Evolutionary conservation across 2,797 vertebrate genomes (phyloP).

Genomic region (Gallirallus australis): DNA sequence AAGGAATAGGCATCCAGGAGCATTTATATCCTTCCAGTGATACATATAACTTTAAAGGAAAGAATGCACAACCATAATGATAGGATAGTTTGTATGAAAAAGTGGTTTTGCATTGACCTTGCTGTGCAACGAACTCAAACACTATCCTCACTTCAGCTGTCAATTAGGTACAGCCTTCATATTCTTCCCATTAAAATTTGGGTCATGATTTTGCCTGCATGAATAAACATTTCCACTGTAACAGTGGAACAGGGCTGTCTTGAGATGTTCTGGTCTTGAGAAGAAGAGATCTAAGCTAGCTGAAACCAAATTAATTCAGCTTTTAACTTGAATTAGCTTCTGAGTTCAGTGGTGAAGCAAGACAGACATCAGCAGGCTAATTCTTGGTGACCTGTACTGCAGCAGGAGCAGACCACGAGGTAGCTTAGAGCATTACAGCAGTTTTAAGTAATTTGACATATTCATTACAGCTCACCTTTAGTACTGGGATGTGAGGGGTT

Average conservation of each 20-base stretch:
- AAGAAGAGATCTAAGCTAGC: background rate
- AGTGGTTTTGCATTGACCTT: background rate
- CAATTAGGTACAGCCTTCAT: background rate
- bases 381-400: background rate
- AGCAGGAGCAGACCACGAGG: background rate
- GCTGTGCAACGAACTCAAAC: background rate
- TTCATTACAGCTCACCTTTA: background rate
- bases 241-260: background rate
- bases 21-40: background rate
- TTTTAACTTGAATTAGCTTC: background rate
- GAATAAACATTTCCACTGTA: background rate
- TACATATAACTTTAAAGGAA: background rate
- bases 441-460: background rate
- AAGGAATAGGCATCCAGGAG: background rate
- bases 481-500: background rate
- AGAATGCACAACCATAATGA: background rate
- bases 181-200: background rate
- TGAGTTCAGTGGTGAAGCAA: background rate
- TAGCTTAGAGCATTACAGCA: background rate
- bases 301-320: background rate
- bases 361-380: background rate
- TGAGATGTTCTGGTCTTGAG: background rate
- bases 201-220: background rate
- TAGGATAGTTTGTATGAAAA: background rate
- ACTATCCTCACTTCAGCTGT: background rate